These are phyloP conservation scores for Leucophora obtusa DNA, from an alignment of 2,888 invertebrate species.

Conservation along the genomic window DNA sequence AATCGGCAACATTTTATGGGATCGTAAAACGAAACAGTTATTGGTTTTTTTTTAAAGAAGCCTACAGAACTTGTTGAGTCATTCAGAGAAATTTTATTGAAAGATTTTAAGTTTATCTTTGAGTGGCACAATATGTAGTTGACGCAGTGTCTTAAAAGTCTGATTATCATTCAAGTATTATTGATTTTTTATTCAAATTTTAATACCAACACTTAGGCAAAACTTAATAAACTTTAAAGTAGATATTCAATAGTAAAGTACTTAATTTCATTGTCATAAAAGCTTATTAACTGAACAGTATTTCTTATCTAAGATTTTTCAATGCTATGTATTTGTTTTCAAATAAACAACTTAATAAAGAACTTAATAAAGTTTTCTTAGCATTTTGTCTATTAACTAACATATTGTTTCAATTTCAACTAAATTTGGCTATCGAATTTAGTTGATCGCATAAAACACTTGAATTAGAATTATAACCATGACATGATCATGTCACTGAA, in stretches of 20 bases:
- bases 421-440: conserved; percentile 50
- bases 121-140: neutral
- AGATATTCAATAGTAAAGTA: neutral
- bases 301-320: conserved; percentile 28
- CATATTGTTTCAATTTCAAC: conserved; percentile 15
- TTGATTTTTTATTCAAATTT: no score
- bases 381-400: neutral
- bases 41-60: neutral
- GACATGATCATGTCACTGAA: conserved; percentile 52
- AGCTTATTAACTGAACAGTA: conserved; percentile 25
- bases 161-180: no score
- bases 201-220: neutral
- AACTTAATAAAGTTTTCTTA: conserved; percentile 12
- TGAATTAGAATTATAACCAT: conserved; percentile 50
- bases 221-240: neutral
- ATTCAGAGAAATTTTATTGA: neutral
- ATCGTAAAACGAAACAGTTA: conserved; percentile 23
- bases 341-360: conserved; percentile 31
- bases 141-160: neutral
- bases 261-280: conserved; percentile 7
- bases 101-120: neutral
- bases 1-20: conserved; percentile 8
- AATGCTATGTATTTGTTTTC: neutral
- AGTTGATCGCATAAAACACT: conserved; percentile 40
- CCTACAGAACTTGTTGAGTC: neutral